Percentiles rank a stretch among this genome's conserved stretches.
Conservation (phyloP, 2,113 vertebrate species). For the Sceloporus tristichus region DNA sequence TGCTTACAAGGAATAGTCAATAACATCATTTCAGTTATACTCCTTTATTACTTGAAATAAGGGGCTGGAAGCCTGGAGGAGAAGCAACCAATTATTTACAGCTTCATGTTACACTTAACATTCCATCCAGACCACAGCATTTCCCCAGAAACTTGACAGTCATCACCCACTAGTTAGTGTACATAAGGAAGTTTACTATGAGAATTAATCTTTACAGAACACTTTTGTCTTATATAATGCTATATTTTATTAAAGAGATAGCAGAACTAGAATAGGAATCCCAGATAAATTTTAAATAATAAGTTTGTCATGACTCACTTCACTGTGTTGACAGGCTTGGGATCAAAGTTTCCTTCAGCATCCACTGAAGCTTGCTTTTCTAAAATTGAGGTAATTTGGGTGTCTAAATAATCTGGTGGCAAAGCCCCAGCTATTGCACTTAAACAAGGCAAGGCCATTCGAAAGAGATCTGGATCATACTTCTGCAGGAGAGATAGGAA, state of each 20-base stretch:
- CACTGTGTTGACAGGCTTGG: slow-evolving; percentile 92
- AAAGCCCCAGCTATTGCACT: slow-evolving; percentile 96
- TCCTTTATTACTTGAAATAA: slow-evolving; percentile 1
- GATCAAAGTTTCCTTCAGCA: slow-evolving; percentile 96
- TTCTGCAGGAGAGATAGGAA: slow-evolving; percentile 85
- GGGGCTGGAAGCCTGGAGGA: not conserved
- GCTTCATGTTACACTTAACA: not conserved
- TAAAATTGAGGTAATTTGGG: slow-evolving; percentile 84
- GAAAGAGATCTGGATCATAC: slow-evolving; percentile 95
- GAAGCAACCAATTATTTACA: not conserved
- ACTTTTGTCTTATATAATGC: not conserved
- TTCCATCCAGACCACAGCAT: not conserved
- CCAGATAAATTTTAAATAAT: not conserved
- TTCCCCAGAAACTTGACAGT: not conserved
- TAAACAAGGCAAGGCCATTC: slow-evolving; percentile 98
- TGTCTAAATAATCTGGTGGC: slow-evolving; percentile 95
- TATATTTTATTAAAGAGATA: slow-evolving; percentile 22
- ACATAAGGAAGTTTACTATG: not conserved
- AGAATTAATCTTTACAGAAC: not conserved
- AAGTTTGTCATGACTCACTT: slow-evolving; percentile 84
- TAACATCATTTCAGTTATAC: not conserved
- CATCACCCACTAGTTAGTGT: not conserved
- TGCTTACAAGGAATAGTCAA: slow-evolving; percentile 34
- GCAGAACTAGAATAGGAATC: slow-evolving; percentile 18
- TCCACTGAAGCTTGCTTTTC: slow-evolving; percentile 93